phyloP scores from a whole-genome alignment of 2,113 vertebrate species.

The Cathartes aura region DNA sequence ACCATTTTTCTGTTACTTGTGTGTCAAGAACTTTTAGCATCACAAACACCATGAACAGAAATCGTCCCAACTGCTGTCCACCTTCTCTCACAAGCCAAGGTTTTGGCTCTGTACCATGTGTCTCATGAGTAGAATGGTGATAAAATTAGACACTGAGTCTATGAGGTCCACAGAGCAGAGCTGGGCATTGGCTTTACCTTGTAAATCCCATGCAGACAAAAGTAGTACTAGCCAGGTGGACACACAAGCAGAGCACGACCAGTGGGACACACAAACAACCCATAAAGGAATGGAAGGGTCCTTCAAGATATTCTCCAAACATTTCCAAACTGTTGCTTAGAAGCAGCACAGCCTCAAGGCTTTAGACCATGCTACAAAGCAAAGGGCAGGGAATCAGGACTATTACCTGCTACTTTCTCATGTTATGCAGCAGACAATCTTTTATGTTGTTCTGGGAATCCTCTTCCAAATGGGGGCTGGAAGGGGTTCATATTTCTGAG shows the following conservation, averaged over 20 bases:
- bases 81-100: not conserved
- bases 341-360: not conserved
- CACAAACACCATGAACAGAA: not conserved
- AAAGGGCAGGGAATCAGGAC: slow-evolving; percentile 42
- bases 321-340: not conserved
- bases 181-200: not conserved
- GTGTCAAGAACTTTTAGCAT: not conserved
- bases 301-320: not conserved
- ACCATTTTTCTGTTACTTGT: not conserved
- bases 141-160: not conserved
- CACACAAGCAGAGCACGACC: not conserved
- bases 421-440: slow-evolving; percentile 75
- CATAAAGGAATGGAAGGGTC: not conserved
- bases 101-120: not conserved
- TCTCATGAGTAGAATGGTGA: not conserved
- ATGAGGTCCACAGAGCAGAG: not conserved
- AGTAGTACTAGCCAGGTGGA: not conserved
- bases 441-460: slow-evolving; percentile 88
- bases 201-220: not conserved
- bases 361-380: not conserved
- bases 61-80: not conserved
- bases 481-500: slow-evolving; percentile 84
- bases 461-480: slow-evolving; percentile 75
- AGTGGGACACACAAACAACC: not conserved
- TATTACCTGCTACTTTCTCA: slow-evolving; percentile 82